phyloP scores from a whole-genome alignment of 2,797 vertebrate genomes.

The Austrolebias charrua region DNA sequence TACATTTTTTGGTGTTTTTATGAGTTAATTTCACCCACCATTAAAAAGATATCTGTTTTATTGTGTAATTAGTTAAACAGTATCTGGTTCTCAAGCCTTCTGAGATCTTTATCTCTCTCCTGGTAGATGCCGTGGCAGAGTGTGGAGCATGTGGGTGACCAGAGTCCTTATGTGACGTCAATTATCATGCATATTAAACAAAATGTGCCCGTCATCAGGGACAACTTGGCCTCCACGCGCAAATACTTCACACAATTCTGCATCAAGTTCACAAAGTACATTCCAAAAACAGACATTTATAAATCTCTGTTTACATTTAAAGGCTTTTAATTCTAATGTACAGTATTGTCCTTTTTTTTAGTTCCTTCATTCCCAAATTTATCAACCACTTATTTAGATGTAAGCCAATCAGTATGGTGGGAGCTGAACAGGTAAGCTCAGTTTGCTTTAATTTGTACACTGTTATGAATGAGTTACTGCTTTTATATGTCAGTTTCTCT shows the following conservation, averaged over 20 bases:
- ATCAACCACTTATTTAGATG: slow-evolving; percentile 99
- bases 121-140: slow-evolving; percentile 98
- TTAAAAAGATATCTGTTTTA: neutral
- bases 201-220: slow-evolving; percentile 96
- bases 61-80: neutral
- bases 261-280: slow-evolving; percentile 97
- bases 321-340: neutral
- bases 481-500: neutral
- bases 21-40: neutral
- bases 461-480: no score
- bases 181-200: slow-evolving; percentile 98
- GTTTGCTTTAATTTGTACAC: slow-evolving; percentile 2
- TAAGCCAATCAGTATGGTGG: slow-evolving; percentile 99
- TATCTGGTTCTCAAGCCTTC: neutral
- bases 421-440: slow-evolving; percentile 92
- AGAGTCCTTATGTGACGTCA: slow-evolving; percentile 98
- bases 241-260: slow-evolving; percentile 99
- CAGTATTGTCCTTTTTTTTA: slow-evolving; percentile 63
- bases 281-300: neutral
- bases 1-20: neutral
- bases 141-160: slow-evolving; percentile 97
- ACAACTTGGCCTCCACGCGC: slow-evolving; percentile 95
- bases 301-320: neutral
- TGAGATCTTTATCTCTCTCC: neutral
- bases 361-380: slow-evolving; percentile 99